Evolutionary conservation across 2,113 vertebrate genomes (phyloP).

Genomic region (Alethe castanea): DNA sequence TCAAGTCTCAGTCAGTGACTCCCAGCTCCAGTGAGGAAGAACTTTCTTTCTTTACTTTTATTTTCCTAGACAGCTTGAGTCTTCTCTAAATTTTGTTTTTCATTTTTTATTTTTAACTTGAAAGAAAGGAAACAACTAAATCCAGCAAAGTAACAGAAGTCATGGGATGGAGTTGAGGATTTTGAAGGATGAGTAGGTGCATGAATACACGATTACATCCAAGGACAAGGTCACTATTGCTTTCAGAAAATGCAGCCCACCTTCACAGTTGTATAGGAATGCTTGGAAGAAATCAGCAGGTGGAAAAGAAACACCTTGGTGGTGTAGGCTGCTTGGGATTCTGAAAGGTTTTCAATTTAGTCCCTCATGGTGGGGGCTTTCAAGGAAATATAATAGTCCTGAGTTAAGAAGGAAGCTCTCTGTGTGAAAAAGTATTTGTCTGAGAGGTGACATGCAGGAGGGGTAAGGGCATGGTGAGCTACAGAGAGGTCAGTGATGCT

Average conservation of each 20-base stretch:
- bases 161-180: background rate
- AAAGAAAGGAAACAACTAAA: background rate
- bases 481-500: background rate
- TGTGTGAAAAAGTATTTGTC: background rate
- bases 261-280: fast-evolving
- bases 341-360: background rate
- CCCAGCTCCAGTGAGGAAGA: background rate
- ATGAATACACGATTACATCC: fast-evolving
- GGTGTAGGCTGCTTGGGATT: background rate
- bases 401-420: background rate
- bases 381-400: background rate
- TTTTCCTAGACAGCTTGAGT: background rate
- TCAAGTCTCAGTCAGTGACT: background rate
- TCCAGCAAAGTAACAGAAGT: background rate
- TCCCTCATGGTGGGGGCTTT: background rate
- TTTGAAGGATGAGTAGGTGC: background rate
- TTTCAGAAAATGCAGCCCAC: background rate
- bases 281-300: background rate
- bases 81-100: background rate
- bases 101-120: background rate
- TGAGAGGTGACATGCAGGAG: background rate
- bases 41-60: background rate
- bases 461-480: background rate
- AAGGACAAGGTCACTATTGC: background rate
- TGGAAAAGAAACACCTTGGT: background rate